These are phyloP conservation scores for Amphibalanus amphitrite DNA, from an alignment of 1,140 invertebrate genomes.

Conservation along the genomic window DNA sequence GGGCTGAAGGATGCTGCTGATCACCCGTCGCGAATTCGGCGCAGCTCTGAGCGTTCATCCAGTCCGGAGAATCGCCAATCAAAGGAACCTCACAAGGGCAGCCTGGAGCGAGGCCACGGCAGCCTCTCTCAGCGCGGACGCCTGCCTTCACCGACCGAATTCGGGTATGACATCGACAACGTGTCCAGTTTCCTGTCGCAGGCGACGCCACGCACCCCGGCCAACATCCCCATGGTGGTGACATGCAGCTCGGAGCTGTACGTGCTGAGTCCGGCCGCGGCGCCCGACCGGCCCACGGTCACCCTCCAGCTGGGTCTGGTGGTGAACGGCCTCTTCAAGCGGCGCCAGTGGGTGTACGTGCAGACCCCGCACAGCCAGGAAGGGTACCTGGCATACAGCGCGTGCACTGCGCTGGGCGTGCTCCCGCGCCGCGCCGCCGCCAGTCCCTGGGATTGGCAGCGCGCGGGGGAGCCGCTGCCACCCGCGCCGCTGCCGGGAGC, in stretches of 20 bases:
- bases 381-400: conserved; percentile 7
- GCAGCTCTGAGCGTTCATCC: too few species aligned
- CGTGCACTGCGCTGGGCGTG: background rate
- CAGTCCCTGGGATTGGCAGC: background rate
- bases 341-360: conserved; percentile 14
- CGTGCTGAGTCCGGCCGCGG: background rate
- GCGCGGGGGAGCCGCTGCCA: background rate
- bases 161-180: conserved; percentile 4
- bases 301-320: conserved; percentile 13
- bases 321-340: conserved; percentile 15
- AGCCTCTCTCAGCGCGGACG: background rate
- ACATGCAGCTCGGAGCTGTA: conserved; percentile 13
- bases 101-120: background rate
- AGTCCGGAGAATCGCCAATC: too few species aligned
- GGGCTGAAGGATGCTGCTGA: too few species aligned
- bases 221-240: conserved; percentile 17
- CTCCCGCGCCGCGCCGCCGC: background rate
- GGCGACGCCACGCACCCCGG: conserved; percentile 5
- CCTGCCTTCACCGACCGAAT: background rate
- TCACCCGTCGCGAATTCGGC: too few species aligned
- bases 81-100: too few species aligned
- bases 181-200: background rate
- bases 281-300: background rate
- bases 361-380: conserved; percentile 15
- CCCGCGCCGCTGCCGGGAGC: background rate